phyloP scores from a whole-genome alignment of 2,888 invertebrate genomes.

The Hyposoter didymator region DNA sequence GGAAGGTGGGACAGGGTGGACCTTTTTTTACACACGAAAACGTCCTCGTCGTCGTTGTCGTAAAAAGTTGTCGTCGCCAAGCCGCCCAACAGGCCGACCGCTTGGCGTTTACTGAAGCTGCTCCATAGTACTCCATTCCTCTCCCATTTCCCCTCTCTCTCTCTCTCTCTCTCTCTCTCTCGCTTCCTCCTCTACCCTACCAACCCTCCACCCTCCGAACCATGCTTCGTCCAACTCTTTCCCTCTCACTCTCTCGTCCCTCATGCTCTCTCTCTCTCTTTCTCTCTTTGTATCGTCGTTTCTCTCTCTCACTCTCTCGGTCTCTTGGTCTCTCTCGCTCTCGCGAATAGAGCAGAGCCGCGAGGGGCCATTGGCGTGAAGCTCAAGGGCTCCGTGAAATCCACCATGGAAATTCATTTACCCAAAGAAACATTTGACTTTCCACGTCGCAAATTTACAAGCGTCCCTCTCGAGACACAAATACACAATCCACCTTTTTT shows the following conservation, averaged over 20 bases:
- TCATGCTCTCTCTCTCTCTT: slow-evolving; percentile 10
- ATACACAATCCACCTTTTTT: background rate
- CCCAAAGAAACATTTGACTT: background rate
- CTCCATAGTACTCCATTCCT: slow-evolving; percentile 60
- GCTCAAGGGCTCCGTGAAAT: slow-evolving; percentile 56
- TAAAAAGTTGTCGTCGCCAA: slow-evolving; percentile 63
- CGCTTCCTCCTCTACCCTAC: too few species aligned
- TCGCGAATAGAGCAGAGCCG: slow-evolving; percentile 16
- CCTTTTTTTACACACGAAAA: too few species aligned
- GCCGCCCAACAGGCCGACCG: slow-evolving; percentile 71
- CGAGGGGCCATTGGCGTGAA: slow-evolving; percentile 58
- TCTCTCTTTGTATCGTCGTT: slow-evolving; percentile 28
- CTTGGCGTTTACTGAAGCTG: slow-evolving; percentile 75
- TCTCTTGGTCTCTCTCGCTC: slow-evolving; percentile 17
- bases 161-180: too few species aligned
- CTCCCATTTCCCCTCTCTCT: slow-evolving; percentile 35
- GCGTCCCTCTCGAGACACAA: background rate
- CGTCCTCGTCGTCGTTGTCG: too few species aligned
- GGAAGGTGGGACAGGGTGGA: background rate
- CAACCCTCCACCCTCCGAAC: background rate
- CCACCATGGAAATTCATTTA: slow-evolving; percentile 3
- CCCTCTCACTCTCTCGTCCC: slow-evolving; percentile 32
- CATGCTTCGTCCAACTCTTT: slow-evolving; percentile 32
- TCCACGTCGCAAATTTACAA: background rate
- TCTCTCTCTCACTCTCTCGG: background rate